Conservation (phyloP, 2,797 vertebrate genomes). For the Ciconia nigra region DNA sequence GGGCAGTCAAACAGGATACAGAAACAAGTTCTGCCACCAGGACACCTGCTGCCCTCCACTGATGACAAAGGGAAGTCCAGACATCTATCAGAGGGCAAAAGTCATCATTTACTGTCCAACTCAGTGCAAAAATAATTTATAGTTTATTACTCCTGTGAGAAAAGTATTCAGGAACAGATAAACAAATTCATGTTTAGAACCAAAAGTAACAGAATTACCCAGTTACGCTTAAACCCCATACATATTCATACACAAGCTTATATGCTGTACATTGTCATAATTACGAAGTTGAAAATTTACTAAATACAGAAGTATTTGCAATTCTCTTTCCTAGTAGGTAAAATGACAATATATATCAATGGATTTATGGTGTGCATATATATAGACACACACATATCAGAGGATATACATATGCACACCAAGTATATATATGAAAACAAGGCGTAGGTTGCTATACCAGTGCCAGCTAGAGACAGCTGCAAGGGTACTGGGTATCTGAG, state of each 20-base stretch:
- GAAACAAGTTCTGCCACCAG: background rate
- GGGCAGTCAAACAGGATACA: background rate
- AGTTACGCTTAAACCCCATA: background rate
- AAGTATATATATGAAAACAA: background rate
- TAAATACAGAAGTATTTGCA: constrained; percentile 36
- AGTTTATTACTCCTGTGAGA: constrained; percentile 53
- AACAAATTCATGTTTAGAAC: constrained; percentile 19
- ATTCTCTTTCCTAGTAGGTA: background rate
- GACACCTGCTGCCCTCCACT: background rate
- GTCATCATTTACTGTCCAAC: constrained; percentile 5
- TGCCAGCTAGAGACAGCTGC: background rate
- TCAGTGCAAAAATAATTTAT: constrained; percentile 58
- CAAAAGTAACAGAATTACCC: constrained; percentile 11
- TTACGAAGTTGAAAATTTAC: background rate
- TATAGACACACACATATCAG: background rate
- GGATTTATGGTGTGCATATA: background rate
- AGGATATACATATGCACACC: background rate
- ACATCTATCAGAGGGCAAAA: background rate
- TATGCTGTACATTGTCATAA: constrained; percentile 21
- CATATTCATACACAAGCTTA: background rate
- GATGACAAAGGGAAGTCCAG: background rate
- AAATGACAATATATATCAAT: background rate
- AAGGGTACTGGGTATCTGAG: background rate
- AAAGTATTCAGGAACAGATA: constrained; percentile 42
- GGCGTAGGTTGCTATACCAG: background rate